Evolutionary conservation across 1,140 invertebrate species (phyloP).

Genomic region (Drosophila oshimai): DNA sequence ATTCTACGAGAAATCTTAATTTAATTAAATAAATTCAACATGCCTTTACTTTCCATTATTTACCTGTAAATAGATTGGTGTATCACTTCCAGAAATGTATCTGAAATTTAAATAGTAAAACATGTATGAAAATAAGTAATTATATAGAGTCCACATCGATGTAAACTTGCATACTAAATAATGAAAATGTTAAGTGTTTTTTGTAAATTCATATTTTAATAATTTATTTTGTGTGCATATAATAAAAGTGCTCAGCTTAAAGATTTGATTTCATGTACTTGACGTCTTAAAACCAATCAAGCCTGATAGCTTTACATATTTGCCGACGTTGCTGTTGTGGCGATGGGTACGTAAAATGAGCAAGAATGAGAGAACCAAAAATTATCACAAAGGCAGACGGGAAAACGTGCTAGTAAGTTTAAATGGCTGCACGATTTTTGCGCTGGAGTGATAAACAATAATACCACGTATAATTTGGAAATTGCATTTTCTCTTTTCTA

Average conservation of each 20-base stretch:
- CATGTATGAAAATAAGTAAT: background rate
- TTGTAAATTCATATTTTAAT: background rate
- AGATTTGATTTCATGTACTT: background rate
- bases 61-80: background rate
- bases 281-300: background rate
- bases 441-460: background rate
- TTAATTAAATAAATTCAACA: no score
- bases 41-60: background rate
- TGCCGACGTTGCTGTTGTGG: constrained; percentile 60
- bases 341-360: background rate
- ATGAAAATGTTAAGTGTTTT: background rate
- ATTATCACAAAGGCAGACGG: constrained; percentile 1
- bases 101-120: background rate
- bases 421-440: background rate
- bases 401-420: background rate
- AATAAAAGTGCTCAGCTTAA: no score
- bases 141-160: background rate
- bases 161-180: background rate
- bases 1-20: constrained; percentile 9
- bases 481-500: background rate
- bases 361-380: background rate
- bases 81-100: background rate
- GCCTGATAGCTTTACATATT: constrained; percentile 12
- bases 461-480: background rate
- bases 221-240: no score